Conservation (phyloP, 2,113 vertebrate species). For the Pampusana beccarii region DNA sequence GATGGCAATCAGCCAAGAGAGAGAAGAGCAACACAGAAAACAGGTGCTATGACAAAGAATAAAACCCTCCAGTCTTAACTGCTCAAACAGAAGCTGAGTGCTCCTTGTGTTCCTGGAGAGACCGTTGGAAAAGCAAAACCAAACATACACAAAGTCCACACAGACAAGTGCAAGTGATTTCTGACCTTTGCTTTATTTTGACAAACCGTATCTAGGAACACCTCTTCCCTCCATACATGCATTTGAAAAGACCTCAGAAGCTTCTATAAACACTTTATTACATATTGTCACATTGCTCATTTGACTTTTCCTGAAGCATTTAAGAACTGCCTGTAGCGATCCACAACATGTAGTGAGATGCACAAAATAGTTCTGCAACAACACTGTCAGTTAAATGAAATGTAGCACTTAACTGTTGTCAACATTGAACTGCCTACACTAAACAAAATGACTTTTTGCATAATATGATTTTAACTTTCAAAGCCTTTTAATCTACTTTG, state of each 20-base stretch:
- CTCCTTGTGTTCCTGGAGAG: background rate
- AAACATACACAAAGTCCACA: background rate
- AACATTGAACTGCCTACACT: background rate
- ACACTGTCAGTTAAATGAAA: background rate
- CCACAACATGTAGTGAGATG: accelerated
- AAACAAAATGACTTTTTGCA: background rate
- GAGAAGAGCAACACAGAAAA: background rate
- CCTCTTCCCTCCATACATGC: background rate
- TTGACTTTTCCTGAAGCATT: background rate
- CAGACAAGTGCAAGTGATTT: background rate
- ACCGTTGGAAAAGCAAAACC: background rate
- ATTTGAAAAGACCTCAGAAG: background rate
- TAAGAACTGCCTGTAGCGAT: background rate
- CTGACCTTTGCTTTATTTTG: background rate
- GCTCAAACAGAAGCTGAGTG: background rate
- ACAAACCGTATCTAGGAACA: background rate
- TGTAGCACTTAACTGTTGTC: background rate
- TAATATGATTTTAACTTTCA: background rate
- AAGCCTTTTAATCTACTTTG: background rate
- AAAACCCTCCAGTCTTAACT: background rate
- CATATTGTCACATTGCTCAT: background rate
- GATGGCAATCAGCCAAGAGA: background rate
- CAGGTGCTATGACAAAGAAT: background rate
- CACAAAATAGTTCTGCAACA: background rate
- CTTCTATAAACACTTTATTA: background rate